A percentile compares a stretch with the other conserved stretches of the same genome.
phyloP scores from a whole-genome alignment of 92 coral and sea anemone genomes.

The Epizoanthus fatuus region DNA sequence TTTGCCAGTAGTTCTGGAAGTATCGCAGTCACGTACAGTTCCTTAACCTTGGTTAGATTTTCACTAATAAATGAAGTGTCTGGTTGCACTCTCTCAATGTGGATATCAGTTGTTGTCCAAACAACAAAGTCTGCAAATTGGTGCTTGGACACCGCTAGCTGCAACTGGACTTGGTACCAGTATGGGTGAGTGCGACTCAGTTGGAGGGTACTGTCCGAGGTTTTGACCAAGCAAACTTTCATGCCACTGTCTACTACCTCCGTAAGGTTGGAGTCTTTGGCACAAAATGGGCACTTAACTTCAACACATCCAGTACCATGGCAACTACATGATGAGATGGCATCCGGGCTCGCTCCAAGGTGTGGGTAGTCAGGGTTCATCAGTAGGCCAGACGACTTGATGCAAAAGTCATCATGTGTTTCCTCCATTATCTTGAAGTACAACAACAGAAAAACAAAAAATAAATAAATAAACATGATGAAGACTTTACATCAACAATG shows the following conservation, averaged over 20 bases:
- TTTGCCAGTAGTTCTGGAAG: constrained; percentile 80
- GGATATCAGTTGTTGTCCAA: constrained; percentile 67
- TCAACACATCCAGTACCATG: constrained; percentile 69
- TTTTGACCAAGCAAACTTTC: constrained; percentile 15
- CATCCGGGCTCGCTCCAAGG: constrained; percentile 72
- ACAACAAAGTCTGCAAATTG: constrained; percentile 76
- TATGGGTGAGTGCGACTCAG: constrained; percentile 60
- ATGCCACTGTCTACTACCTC: constrained; percentile 33
- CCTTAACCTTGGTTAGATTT: constrained; percentile 66
- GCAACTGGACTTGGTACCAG: constrained; percentile 73
- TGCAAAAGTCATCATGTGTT: constrained; percentile 49
- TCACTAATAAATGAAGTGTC: constrained; percentile 61
- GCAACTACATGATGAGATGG: constrained; percentile 63
- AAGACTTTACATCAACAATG: background rate
- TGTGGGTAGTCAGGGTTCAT: constrained; percentile 68
- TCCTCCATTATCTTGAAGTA: constrained; percentile 57
- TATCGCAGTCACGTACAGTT: constrained; percentile 62
- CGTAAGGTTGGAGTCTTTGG: constrained; percentile 23
- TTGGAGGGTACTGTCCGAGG: constrained; percentile 15
- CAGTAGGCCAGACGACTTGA: constrained; percentile 64
- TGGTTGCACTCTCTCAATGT: constrained; percentile 62
- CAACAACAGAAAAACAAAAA: background rate
- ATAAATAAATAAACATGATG: background rate
- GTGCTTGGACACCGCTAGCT: constrained; percentile 35
- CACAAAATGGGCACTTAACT: constrained; percentile 67